Percentiles rank a stretch among this genome's conserved stretches.
These are phyloP conservation scores for Polymixis lichenea DNA, from an alignment of 2,888 invertebrate species.

Conservation along the genomic window DNA sequence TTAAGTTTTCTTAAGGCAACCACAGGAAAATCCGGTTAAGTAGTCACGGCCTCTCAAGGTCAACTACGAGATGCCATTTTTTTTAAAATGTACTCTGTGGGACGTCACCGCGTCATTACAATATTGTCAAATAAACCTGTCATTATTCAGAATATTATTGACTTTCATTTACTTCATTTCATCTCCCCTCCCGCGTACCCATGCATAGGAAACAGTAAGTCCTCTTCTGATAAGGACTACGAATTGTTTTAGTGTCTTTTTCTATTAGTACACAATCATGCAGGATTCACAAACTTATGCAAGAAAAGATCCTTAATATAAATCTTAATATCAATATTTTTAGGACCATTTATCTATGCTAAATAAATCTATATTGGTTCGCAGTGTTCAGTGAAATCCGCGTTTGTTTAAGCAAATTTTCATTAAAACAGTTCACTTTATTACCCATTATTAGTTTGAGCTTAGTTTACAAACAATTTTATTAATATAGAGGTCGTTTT, in stretches of 20 bases:
- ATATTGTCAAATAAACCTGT: too few species aligned
- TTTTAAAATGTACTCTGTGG: too few species aligned
- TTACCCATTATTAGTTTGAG: constrained; percentile 49
- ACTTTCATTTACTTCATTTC: too few species aligned
- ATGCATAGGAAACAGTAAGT: too few species aligned
- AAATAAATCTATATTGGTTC: neutral
- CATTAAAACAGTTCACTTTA: constrained; percentile 31
- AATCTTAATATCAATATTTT: neutral
- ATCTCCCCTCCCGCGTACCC: too few species aligned
- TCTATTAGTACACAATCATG: neutral
- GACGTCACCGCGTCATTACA: too few species aligned
- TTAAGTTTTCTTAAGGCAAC: too few species aligned
- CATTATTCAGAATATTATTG: too few species aligned
- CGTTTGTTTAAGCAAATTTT: constrained; percentile 22
- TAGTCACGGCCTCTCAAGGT: too few species aligned
- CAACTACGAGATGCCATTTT: too few species aligned
- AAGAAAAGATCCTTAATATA: neutral
- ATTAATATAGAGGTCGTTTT: constrained; percentile 41
- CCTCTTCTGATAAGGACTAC: too few species aligned
- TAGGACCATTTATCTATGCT: neutral
- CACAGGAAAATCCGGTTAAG: too few species aligned
- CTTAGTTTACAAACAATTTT: constrained; percentile 40
- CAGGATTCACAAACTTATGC: neutral
- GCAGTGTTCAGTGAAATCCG: neutral
- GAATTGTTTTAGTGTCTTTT: neutral